phyloP scores from a whole-genome alignment of 2,113 vertebrate species.

The Eubucco bourcierii region DNA sequence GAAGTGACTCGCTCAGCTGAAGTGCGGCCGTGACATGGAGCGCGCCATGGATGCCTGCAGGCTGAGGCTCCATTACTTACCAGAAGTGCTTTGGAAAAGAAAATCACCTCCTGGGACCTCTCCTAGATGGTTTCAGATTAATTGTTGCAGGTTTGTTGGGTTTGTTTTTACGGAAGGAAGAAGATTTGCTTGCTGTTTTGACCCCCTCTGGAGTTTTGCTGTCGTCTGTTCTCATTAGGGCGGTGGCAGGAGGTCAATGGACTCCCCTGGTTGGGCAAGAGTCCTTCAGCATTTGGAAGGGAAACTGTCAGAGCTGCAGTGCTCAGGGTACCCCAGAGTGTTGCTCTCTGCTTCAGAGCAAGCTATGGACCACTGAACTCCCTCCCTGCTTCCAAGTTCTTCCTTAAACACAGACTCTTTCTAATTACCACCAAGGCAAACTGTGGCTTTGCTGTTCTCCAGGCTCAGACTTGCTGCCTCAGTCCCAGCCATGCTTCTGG shows the following conservation, averaged over 20 bases:
- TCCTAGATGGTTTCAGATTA: background rate
- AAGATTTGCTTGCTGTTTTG: conserved; percentile 25
- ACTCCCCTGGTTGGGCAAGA: background rate
- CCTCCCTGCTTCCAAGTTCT: background rate
- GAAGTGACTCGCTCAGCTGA: background rate
- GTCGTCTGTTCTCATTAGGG: conserved; percentile 62
- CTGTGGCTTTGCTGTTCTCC: background rate
- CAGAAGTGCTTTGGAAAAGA: background rate
- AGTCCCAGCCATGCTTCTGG: background rate
- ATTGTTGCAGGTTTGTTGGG: conserved; percentile 7
- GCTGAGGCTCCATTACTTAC: background rate
- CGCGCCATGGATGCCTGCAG: background rate
- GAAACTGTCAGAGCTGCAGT: conserved; percentile 5
- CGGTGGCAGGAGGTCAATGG: conserved; percentile 42
- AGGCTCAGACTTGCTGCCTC: background rate
- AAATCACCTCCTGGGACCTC: background rate
- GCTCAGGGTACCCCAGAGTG: fast-evolving
- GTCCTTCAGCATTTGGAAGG: background rate
- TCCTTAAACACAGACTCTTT: background rate
- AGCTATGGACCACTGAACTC: fast-evolving
- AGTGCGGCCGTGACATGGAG: background rate
- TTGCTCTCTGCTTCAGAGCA: background rate
- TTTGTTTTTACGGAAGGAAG: conserved; percentile 12
- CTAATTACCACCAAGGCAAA: background rate
- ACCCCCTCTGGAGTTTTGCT: background rate